Percentiles rank a stretch among this genome's conserved stretches.
These are phyloP conservation scores for Notamacropus eugenii DNA, from an alignment of 2,797 vertebrate species.

Conservation along the genomic window DNA sequence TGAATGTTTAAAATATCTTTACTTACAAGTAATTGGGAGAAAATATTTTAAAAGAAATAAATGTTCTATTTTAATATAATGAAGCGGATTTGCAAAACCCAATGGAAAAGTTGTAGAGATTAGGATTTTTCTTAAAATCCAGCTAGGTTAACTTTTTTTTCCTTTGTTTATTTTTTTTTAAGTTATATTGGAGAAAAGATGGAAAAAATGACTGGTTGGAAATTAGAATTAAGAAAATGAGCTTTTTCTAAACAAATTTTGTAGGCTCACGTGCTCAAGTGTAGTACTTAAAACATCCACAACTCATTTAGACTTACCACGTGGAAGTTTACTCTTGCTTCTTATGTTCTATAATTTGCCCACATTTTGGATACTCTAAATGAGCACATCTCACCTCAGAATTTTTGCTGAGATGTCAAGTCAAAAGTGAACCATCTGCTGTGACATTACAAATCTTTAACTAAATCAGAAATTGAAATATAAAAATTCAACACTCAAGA, in stretches of 20 bases:
- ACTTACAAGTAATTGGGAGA: neutral
- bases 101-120: too few relatives aligned
- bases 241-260: constrained; percentile 31
- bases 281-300: constrained; percentile 2
- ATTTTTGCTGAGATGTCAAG: neutral
- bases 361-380: neutral
- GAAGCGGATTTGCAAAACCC: rapidly evolving
- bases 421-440: constrained; percentile 56
- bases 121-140: neutral
- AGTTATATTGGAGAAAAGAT: neutral
- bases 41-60: too few relatives aligned
- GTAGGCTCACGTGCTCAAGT: neutral
- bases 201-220: neutral
- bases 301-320: neutral
- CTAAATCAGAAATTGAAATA: constrained; percentile 57
- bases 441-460: constrained; percentile 34
- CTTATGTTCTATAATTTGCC: neutral
- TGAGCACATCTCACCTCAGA: neutral
- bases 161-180: neutral
- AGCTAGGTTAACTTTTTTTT: neutral
- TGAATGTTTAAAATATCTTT: neutral
- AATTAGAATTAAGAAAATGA: constrained; percentile 31
- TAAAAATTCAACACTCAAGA: constrained; percentile 44
- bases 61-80: neutral
- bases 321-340: neutral